Base-by-base conservation (phyloP, 2,797 vertebrate species). In the Forpus xanthops region DNA sequence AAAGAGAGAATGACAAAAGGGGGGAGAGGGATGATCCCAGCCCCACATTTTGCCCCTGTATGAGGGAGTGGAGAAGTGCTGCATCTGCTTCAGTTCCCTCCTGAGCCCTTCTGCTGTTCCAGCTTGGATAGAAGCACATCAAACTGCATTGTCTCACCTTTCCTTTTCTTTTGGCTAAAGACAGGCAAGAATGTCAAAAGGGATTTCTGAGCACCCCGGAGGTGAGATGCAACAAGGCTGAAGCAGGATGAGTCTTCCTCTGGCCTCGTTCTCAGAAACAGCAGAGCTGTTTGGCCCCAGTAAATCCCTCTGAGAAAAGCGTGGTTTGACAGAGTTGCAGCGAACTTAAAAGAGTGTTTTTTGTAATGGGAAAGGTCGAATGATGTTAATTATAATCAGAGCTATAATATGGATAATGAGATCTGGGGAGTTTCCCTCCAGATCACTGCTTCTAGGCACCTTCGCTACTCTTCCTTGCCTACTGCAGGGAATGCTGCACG, bases 241-340 rank as follows among this genome's bases (percentile, higher is more conserved):
- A 83, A 72, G 53, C 50, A 72, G 72, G 66, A 91, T 66, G 87
- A 56, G 44, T 91, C 89, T 78, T 80, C 41, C 49, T 78, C 17
- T 81, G 75, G 66, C 53, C 73, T 75, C 58, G 19, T 75, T 94
- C 56, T 86, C 66, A 41, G 52, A 77, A 93, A 53, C 18, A 83
- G 11, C 60, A 74, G 49, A 85, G 79, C 52, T 77, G 27, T 66
- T 65, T 73, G 60, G 68, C 45, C 53, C 64, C 15, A 84, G 50
- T 45, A 90, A 89, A 89, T 47, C 81, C 67, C 71, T 68, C 53
- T 62, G 89, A 91, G 53, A 81, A 80, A 93, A 90, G 64, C 37
- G 39, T 12, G 42, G 33, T 47, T 89, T 94, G 79, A 88, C n/a
- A 90, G 76, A 87, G 68, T 10, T n/a, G 53, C 5, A 19, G 52